phyloP scores from a whole-genome alignment of 2,888 invertebrate species.

The Chrysolina americana region DNA sequence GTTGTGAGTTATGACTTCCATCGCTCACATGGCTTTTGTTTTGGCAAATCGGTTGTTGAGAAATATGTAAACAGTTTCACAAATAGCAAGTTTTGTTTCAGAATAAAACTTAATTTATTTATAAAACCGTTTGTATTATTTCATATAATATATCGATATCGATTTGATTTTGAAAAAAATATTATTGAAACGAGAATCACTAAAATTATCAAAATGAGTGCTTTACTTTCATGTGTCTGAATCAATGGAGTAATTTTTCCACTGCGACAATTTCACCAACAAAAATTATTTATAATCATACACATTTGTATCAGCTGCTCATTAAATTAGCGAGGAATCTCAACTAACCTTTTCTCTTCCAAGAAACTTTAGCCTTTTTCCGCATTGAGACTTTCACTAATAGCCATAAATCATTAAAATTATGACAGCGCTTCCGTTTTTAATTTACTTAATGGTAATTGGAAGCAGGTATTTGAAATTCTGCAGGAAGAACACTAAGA shows the following conservation, averaged over 20 bases:
- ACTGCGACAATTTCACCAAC: not conserved
- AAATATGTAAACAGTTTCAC: no score
- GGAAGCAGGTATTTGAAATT: not conserved
- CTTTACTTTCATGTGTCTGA: no score
- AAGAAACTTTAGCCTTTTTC: not conserved
- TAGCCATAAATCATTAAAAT: conserved; percentile 47
- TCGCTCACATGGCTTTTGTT: not conserved
- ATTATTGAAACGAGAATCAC: no score
- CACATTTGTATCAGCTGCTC: not conserved
- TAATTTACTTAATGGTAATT: not conserved
- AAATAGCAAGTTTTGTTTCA: no score
- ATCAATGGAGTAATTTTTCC: no score
- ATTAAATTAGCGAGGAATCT: not conserved
- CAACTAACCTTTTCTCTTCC: not conserved
- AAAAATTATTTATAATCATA: not conserved
- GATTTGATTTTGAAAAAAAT: no score
- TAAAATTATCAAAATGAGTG: no score
- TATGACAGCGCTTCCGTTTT: conserved; percentile 23
- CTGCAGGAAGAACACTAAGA: not conserved
- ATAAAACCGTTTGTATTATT: no score
- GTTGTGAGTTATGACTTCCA: conserved; percentile 13
- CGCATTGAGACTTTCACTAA: conserved; percentile 32
- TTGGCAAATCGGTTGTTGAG: not conserved
- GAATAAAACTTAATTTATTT: no score
- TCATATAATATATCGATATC: no score